Evolutionary conservation across 2,888 invertebrate genomes (phyloP).

Genomic region (Meiosimyza platycephala): DNA sequence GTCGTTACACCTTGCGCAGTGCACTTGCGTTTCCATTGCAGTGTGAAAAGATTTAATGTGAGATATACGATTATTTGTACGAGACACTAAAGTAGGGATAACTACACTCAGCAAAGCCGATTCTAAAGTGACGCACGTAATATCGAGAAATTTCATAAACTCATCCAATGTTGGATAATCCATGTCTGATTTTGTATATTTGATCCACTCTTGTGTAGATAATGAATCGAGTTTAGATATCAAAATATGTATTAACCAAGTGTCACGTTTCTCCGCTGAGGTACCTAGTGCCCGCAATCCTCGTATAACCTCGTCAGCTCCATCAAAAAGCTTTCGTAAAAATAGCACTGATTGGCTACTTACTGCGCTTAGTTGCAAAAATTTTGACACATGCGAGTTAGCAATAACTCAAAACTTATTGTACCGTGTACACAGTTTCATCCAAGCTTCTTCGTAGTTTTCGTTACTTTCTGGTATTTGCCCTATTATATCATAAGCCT

Average conservation of each 20-base stretch:
- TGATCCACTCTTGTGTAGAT: conserved; percentile 14
- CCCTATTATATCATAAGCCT: conserved; percentile 18
- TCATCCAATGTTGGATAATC: conserved; percentile 19
- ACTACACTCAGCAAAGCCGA: neutral
- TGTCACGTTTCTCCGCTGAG: conserved; percentile 10
- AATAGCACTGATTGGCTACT: neutral
- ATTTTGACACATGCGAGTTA: conserved; percentile 16
- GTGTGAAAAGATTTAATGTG: too few species aligned
- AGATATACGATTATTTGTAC: neutral
- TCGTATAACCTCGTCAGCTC: neutral
- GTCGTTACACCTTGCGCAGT: too few species aligned
- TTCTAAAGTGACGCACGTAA: conserved; percentile 17
- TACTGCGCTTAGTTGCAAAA: neutral
- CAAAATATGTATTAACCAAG: conserved; percentile 18
- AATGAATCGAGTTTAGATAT: conserved; percentile 2
- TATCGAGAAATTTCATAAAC: conserved; percentile 11
- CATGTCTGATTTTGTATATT: conserved; percentile 11
- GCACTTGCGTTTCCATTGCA: too few species aligned
- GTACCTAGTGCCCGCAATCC: conserved; percentile 18
- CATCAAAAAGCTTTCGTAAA: conserved; percentile 15
- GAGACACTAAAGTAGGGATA: too few species aligned
- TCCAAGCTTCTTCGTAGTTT: conserved; percentile 20
- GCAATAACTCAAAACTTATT: conserved; percentile 22
- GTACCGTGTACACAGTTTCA: conserved; percentile 16
- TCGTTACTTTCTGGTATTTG: conserved; percentile 19